phyloP scores from a whole-genome alignment of 2,797 vertebrate genomes.

The Poecilia velifera region DNA sequence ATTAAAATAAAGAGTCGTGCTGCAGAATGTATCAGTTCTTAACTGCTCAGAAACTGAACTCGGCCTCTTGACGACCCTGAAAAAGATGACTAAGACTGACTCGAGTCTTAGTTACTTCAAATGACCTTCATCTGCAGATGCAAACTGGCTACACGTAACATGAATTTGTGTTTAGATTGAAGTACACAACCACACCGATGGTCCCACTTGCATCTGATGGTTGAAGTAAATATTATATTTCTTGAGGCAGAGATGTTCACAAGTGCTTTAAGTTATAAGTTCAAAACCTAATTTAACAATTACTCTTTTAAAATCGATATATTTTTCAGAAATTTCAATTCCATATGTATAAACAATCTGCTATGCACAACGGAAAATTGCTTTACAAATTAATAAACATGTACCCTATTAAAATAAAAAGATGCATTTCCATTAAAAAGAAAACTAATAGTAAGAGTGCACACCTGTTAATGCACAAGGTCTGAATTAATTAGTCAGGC shows the following conservation, averaged over 20 bases:
- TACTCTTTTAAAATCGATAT: too few relatives aligned
- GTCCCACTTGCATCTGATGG: not conserved
- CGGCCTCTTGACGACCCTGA: constrained; percentile 25
- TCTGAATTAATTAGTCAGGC: not conserved
- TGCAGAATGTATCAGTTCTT: not conserved
- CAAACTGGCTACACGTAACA: not conserved
- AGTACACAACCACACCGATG: not conserved
- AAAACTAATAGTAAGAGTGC: not conserved
- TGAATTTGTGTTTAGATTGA: not conserved
- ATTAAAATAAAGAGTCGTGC: constrained; percentile 22
- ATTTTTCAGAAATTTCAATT: not conserved
- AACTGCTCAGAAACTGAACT: constrained; percentile 8
- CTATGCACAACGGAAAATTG: too few relatives aligned
- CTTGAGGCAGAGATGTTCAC: not conserved
- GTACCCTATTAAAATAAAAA: not conserved
- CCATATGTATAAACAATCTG: not conserved
- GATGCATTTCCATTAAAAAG: not conserved
- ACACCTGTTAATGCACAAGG: not conserved
- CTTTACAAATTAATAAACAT: not conserved
- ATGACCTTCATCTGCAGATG: not conserved
- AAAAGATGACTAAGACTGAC: not conserved
- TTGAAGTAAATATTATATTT: not conserved
- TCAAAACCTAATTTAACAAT: not conserved
- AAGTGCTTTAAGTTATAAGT: not conserved
- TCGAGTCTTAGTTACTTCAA: not conserved